Evolutionary conservation across 2,888 invertebrate genomes (phyloP).

Genomic region (Tinea trinotella): DNA sequence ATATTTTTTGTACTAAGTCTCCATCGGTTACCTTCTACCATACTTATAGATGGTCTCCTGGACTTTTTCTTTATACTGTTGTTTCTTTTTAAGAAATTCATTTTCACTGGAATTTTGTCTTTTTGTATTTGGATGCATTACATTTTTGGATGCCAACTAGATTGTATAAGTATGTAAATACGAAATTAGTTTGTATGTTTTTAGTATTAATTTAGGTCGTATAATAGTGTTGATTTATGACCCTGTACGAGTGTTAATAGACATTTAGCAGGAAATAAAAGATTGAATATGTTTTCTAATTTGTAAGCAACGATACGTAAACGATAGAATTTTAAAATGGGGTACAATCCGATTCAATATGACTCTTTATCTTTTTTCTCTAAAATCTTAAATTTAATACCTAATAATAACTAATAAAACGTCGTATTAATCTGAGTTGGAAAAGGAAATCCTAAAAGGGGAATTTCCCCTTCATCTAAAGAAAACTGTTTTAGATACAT

Average conservation of each 20-base stretch:
- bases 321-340: no score
- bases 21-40: conserved; percentile 48
- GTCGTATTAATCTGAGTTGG: no score
- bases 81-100: conserved; percentile 50
- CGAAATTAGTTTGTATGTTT: not conserved
- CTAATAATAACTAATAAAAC: no score
- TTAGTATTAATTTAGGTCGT: not conserved
- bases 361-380: no score
- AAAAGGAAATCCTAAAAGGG: no score
- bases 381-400: no score
- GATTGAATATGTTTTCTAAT: no score
- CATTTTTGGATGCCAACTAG: not conserved
- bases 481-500: no score
- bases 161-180: not conserved
- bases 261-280: not conserved
- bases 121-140: no score
- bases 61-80: not conserved
- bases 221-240: not conserved
- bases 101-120: conserved; percentile 26
- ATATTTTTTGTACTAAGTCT: conserved; percentile 35
- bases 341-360: no score
- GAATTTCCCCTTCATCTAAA: no score
- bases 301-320: no score
- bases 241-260: not conserved
- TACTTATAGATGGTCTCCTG: conserved; percentile 37